Percentiles rank a stretch among this genome's conserved stretches.
Evolutionary conservation across 2,888 invertebrate genomes (phyloP).

Genomic region (Ypsolopha scabrella): DNA sequence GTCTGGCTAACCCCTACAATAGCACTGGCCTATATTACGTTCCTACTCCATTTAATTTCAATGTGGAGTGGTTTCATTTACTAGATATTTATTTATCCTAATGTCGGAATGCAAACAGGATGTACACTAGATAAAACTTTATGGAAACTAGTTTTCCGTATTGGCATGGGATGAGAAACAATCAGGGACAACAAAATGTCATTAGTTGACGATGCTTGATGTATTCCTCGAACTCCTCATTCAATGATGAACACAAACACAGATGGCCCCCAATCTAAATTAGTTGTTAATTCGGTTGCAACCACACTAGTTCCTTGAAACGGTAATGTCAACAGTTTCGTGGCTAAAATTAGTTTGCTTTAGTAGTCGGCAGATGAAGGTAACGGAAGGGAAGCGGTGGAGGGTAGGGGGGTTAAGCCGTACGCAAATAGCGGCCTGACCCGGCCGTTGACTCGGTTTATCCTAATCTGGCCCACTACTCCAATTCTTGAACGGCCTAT

Average conservation of each 20-base stretch:
- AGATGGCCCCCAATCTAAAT: conserved; percentile 1
- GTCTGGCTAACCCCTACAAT: conserved; percentile 25
- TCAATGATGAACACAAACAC: neutral
- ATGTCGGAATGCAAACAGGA: no score
- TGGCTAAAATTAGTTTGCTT: conserved; percentile 43
- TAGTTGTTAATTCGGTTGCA: conserved; percentile 5
- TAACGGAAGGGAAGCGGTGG: conserved; percentile 32
- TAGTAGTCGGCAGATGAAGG: conserved; percentile 40
- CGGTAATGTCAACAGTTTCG: conserved; percentile 37
- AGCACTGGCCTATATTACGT: conserved; percentile 9
- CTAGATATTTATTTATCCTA: no score
- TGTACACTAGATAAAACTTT: neutral
- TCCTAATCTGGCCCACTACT: conserved; percentile 70
- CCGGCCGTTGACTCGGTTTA: conserved; percentile 69
- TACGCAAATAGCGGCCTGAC: conserved; percentile 65
- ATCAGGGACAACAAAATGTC: no score
- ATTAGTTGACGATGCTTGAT: no score
- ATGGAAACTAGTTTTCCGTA: neutral
- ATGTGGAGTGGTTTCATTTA: no score
- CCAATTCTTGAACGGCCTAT: conserved; percentile 31
- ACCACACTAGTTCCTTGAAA: conserved; percentile 16
- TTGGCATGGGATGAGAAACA: no score
- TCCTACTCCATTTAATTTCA: no score
- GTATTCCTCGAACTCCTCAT: no score
- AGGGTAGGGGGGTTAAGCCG: conserved; percentile 29